Base-by-base conservation (phyloP, 1,140 invertebrate genomes). In the Brachionus koreanus region DNA sequence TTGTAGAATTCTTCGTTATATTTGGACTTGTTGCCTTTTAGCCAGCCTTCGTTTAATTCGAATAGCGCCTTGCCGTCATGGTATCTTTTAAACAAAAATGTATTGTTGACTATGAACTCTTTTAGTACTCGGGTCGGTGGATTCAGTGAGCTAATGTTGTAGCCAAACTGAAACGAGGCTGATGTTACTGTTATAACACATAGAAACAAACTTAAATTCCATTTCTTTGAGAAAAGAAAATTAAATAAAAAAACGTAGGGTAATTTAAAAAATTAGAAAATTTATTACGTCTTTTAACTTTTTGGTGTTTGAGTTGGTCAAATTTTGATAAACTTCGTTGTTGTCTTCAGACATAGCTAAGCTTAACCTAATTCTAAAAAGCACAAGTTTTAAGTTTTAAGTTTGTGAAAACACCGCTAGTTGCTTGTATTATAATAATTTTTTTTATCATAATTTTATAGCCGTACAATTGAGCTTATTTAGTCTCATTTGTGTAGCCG, bases 121-220 rank as follows among this genome's bases (percentile, higher is more conserved):
- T 67, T 65, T 33, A 65, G 16, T 10, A 52, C 19, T 16, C 16
- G 61, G 3, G 79, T 43, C 16, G 63, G 57, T n/a, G 42, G 37
- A 46, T 82, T 82, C 12, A 57, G 16, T 19, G 42, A 43, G 19
- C 79, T 57, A 7, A 82, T 82, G 29, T 69, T 69, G 42, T 82
- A 82, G 25, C 79, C 79, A 35, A 82, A 82, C 19, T 43, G 37
- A 25, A 82, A 82, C 7, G 79, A 72, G 42, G 79, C 79, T 19
- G 65, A 46, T 10, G 79, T 49, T 3, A 57, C 79, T 49, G 49
- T 69, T 4, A 69, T 29, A 3, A 42, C n/a, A 57, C 79, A 82
- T 10, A 69, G 6, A 16, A 82, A 16, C 10, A 82, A 52, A 29
- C 57, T 61, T n/a, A 79, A 29, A 12, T 25, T 79, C 76, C 76